phyloP scores from a whole-genome alignment of 1,140 invertebrate species.

The Phymastichus coffea region DNA sequence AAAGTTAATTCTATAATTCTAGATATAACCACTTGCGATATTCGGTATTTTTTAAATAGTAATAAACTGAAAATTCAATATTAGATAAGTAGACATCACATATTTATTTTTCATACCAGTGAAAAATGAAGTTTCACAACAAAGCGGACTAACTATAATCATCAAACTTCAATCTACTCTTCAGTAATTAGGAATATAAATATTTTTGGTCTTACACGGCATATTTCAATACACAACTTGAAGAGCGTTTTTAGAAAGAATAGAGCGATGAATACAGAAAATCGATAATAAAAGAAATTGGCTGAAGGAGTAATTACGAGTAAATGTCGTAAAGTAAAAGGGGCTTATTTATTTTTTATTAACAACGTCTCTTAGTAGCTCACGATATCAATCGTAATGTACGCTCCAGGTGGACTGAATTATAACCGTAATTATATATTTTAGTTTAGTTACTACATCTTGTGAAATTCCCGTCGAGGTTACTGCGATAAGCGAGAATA shows the following conservation, averaged over 20 bases:
- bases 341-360: slow-evolving; percentile 39
- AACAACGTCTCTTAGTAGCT: slow-evolving; percentile 31
- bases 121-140: no score
- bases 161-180: no score
- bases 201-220: no score
- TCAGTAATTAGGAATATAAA: no score
- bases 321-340: slow-evolving; percentile 26
- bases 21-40: slow-evolving; percentile 30
- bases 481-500: slow-evolving; percentile 21
- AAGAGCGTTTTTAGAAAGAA: slow-evolving; percentile 11
- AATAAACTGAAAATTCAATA: no score
- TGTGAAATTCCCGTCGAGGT: slow-evolving; percentile 11
- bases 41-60: background rate
- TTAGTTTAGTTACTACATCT: slow-evolving; percentile 9
- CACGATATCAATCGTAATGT: slow-evolving; percentile 19
- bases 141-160: no score
- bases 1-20: slow-evolving; percentile 9
- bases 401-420: background rate
- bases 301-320: slow-evolving; percentile 15
- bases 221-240: slow-evolving; percentile 4
- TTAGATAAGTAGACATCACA: no score
- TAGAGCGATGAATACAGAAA: slow-evolving; percentile 14
- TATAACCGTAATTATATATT: background rate
- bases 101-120: no score
- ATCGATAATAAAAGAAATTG: slow-evolving; percentile 29